phyloP scores from a whole-genome alignment of 2,797 vertebrate species.

The Parambassis ranga region DNA sequence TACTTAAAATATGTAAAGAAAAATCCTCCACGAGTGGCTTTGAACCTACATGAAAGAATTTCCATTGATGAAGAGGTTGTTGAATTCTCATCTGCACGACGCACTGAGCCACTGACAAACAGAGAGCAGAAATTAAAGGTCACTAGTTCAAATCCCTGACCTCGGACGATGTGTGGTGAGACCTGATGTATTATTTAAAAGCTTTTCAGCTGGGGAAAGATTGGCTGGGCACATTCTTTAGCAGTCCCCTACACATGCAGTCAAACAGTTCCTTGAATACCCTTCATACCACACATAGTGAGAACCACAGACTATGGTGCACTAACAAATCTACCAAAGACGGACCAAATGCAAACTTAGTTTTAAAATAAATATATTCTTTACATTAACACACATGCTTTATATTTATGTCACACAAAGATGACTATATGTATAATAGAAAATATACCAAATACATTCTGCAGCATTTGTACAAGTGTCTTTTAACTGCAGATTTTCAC shows the following conservation, averaged over 20 bases:
- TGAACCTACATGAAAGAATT: constrained; percentile 6
- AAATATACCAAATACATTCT: too few species aligned
- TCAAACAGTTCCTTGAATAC: too few species aligned
- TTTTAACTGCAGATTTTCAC: too few species aligned
- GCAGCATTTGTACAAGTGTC: too few species aligned
- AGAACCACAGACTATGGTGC: too few species aligned
- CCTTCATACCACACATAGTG: too few species aligned
- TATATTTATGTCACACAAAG: too few species aligned
- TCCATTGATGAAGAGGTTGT: constrained; percentile 5
- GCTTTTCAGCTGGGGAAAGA: not conserved
- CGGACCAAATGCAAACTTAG: too few species aligned
- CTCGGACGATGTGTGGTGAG: constrained; percentile 3
- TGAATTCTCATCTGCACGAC: constrained; percentile 5
- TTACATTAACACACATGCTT: too few species aligned
- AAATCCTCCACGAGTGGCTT: not conserved
- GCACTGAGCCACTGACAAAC: not conserved
- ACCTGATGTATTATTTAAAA: constrained; percentile 22
- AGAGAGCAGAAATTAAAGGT: constrained; percentile 16
- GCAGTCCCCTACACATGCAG: not conserved
- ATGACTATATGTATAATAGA: too few species aligned
- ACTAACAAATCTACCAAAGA: too few species aligned
- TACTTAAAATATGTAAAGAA: not conserved
- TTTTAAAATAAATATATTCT: too few species aligned
- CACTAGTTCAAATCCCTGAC: constrained; percentile 35
- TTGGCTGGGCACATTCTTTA: not conserved